phyloP scores from a whole-genome alignment of 2,888 invertebrate genomes.

The Meandrusa payeni region DNA sequence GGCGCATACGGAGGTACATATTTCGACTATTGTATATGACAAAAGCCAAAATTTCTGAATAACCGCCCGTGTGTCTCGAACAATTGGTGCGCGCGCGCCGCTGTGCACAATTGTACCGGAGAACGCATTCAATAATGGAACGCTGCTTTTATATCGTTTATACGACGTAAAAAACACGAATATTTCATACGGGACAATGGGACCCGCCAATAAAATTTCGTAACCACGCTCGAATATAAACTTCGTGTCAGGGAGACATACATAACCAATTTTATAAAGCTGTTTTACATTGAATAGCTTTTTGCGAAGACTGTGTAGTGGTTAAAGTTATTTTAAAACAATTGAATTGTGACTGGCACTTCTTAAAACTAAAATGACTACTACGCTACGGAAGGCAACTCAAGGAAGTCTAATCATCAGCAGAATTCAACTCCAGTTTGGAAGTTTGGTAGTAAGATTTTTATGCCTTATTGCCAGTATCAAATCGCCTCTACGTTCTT shows the following conservation, averaged over 20 bases:
- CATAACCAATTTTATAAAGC: constrained; percentile 13
- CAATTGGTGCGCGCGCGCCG: constrained; percentile 78
- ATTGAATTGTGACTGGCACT: too few species aligned
- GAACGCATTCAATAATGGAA: constrained; percentile 69
- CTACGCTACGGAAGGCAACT: too few species aligned
- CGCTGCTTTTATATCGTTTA: constrained; percentile 57
- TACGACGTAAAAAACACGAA: constrained; percentile 70
- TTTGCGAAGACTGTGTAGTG: too few species aligned
- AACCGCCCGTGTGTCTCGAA: constrained; percentile 65
- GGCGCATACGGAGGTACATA: constrained; percentile 50
- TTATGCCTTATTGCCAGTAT: too few species aligned
- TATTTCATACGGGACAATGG: constrained; percentile 67
- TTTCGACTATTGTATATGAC: constrained; percentile 47
- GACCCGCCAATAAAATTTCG: constrained; percentile 47
- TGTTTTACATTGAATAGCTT: constrained; percentile 18
- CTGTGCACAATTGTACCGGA: constrained; percentile 63
- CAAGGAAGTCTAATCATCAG: too few species aligned
- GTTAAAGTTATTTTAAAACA: too few species aligned
- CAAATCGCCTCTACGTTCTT: too few species aligned
- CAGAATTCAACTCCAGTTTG: too few species aligned
- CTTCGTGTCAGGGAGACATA: constrained; percentile 12
- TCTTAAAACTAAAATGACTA: too few species aligned
- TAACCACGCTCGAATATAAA: constrained; percentile 35
- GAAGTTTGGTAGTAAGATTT: too few species aligned
- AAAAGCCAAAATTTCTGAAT: constrained; percentile 67